These are phyloP conservation scores for Julus scanicus DNA, from an alignment of 2,888 invertebrate genomes.

Conservation along the genomic window DNA sequence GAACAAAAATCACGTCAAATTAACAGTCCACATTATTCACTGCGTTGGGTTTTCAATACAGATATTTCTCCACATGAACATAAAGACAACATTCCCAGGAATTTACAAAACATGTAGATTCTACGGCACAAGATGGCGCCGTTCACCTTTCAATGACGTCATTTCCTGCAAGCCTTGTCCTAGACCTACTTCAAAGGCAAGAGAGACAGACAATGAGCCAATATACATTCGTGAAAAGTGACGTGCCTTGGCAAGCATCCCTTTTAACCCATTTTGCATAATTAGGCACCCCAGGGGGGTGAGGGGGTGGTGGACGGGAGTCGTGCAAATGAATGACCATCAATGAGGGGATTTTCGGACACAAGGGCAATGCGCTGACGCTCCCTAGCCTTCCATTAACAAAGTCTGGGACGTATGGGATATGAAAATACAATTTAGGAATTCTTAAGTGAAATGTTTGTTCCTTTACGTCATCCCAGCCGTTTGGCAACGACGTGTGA, in stretches of 20 bases:
- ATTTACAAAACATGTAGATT: too few relatives aligned
- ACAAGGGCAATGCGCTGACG: constrained; percentile 29
- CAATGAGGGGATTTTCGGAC: background rate
- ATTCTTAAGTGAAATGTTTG: constrained; percentile 34
- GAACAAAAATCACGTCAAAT: too few relatives aligned
- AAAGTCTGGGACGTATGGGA: background rate
- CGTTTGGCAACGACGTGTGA: background rate
- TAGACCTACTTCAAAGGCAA: background rate
- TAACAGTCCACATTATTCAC: too few relatives aligned
- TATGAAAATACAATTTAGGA: constrained; percentile 36
- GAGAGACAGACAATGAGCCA: background rate
- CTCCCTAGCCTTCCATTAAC: constrained; percentile 30
- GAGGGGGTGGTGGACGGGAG: background rate
- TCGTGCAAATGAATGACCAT: background rate
- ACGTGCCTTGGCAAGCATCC: background rate
- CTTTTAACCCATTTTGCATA: constrained; percentile 26
- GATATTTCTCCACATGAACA: too few relatives aligned
- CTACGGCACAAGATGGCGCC: background rate
- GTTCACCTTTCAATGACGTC: background rate
- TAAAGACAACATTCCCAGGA: too few relatives aligned
- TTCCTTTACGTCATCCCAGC: constrained; percentile 23
- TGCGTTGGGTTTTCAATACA: too few relatives aligned
- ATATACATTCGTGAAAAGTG: background rate
- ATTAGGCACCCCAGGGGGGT: background rate
- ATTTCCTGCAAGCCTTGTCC: background rate